Evolutionary conservation across 2,888 invertebrate species (phyloP), one percentile per base, ranked within the genome.

Genomic region (Nineta flava): DNA sequence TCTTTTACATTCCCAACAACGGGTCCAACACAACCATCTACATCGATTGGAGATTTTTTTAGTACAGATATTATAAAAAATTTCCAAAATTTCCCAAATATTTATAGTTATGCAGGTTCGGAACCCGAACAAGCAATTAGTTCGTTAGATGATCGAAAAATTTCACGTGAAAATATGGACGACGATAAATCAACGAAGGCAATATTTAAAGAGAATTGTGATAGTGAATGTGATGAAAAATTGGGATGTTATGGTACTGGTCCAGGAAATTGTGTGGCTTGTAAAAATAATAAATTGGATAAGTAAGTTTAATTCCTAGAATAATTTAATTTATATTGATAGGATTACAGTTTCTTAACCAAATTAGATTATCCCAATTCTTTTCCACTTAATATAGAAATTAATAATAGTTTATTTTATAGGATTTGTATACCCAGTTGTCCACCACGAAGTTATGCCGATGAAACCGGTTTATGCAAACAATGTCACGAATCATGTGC

Each of bases 401-500:
- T 19, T 19, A 19, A 5, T 19, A 19, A 19, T 5, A 26, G 4
- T 26, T 26, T 6, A 26, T 38, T 38, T 64, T 69, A 3, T 66
- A 88, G 88, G 61, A 81, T 84, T 17, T 91, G 91, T 63, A 85
- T 90, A 3, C 84, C 84, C 54, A 76, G 81, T 46, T 91, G 91
- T 62, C 90, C 90, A 7, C 86, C 86, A 12, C 75, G 87, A 57
- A 88, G 87, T 60, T 91, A 82, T 59, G 81, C 83, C 0, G 86
- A 87, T 61, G 80, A 83, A 58, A 83, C 82, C 41, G 84, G 81
- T 42, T 77, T 82, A 17, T 92, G 91, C 60, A 83, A 83, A 77
- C 83, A 85, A 0, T 93, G 92, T 59, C 88, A 91, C 61, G 87
- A 88, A 61, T 87, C 87, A 12, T 93, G 92, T 61, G 83, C 86